Base-by-base conservation (phyloP, 2,113 vertebrate genomes). In the Catagonus wagneri region DNA sequence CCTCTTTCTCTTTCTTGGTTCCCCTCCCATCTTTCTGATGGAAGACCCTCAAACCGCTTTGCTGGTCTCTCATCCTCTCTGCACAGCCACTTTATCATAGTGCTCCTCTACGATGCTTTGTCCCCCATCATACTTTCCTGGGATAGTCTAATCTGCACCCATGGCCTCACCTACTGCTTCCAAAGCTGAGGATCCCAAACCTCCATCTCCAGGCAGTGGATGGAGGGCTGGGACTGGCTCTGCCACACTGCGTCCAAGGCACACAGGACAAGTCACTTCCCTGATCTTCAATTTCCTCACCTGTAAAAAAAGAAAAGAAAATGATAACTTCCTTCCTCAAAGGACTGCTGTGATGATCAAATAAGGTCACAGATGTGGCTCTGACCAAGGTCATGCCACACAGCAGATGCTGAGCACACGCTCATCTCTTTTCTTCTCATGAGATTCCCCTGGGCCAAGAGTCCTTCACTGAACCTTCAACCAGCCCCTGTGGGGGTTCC, bases 51-150 rank as follows among this genome's bases (percentile, higher is more conserved):
- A 1, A 65, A 20, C 61, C n/a, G 1, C 61, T 39, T 79, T 3
- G n/a, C 61, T 68, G 74, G 61, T 7, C 44, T 90, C 50, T 39
- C 25, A 29, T 66, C 60, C 61, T 36, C 44, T 9, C 7, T 3
- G 25, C 10, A 6, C 60, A 14, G 44, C 61, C 23, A 9, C 15
- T 0, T 27, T 20, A 15, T 54, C 10, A 2, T 14, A 6, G 22
- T 60, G 54, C 10, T 65, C 5, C 14, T 78, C 3, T 13, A 11
- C 32, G 34, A 14, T 17, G 58, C 3, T 2, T 6, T 32, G n/a
- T 25, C 3, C 16, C 36, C 39, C 32, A n/a, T 75, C 29, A 15
- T 4, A 17, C 39, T 54, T 54, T 58, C 52, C 13, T 7, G 15
- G 50, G 60, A 76, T 6, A 29, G 22, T 23, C 56, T 81, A 2